Evolutionary conservation across 2,888 invertebrate species (phyloP).

Genomic region (Latheticus oryzae): DNA sequence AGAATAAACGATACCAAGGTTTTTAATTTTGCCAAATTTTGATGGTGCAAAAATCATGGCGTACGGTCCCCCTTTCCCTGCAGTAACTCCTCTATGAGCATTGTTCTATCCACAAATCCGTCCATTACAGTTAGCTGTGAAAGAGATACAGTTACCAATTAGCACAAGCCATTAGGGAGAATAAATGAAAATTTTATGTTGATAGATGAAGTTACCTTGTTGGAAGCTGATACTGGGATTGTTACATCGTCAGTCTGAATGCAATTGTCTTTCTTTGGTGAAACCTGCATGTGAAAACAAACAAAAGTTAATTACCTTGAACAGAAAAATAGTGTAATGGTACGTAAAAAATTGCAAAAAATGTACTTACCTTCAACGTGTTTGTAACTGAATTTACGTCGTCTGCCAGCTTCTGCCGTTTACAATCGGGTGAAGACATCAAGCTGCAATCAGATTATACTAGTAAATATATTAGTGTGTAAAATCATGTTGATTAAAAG

Average conservation of each 20-base stretch:
- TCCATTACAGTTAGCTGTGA: slow-evolving; percentile 15
- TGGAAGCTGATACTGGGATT: slow-evolving; percentile 22
- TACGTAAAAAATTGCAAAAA: slow-evolving; percentile 23
- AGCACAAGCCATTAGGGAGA: slow-evolving; percentile 21
- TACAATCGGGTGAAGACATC: slow-evolving; percentile 25
- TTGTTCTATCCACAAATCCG: slow-evolving; percentile 26
- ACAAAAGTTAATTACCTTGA: slow-evolving; percentile 23
- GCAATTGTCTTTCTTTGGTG: slow-evolving; percentile 17
- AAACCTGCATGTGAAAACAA: slow-evolving; percentile 26
- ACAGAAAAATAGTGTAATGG: slow-evolving; percentile 22
- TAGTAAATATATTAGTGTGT: too few species aligned
- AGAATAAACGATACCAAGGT: slow-evolving; percentile 27
- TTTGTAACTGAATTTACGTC: slow-evolving; percentile 25
- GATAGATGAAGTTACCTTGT: slow-evolving; percentile 23
- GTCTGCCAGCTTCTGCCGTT: slow-evolving; percentile 26
- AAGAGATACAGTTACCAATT: slow-evolving; percentile 23
- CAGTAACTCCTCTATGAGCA: slow-evolving; percentile 25
- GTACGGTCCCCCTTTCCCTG: slow-evolving; percentile 12
- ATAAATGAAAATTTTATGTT: slow-evolving; percentile 23
- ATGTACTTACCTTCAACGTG: slow-evolving; percentile 27
- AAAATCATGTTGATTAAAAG: too few species aligned
- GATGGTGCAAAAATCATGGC: slow-evolving; percentile 29
- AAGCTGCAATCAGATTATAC: slow-evolving; percentile 27
- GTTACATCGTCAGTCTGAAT: slow-evolving; percentile 26
- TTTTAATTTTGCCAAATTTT: slow-evolving; percentile 25